Evolutionary conservation across 2,113 vertebrate species (phyloP).

Genomic region (Erythrolamprus reginae): DNA sequence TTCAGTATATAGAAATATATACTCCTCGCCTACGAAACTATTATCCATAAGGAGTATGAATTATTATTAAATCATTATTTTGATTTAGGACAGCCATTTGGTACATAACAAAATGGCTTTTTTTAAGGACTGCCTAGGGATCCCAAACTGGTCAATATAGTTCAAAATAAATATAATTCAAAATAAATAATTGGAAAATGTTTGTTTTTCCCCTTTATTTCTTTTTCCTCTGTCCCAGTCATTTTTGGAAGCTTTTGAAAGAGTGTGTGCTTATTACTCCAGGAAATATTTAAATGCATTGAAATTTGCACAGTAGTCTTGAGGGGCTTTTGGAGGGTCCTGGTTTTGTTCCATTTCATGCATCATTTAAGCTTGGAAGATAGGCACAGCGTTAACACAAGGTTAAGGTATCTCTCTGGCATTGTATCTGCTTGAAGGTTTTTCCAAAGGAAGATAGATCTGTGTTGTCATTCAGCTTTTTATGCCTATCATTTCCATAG

Average conservation of each 20-base stretch:
- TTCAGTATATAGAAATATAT: neutral
- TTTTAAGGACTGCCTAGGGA: neutral
- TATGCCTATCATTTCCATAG: neutral
- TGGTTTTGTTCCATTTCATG: constrained; percentile 43
- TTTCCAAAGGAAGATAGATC: neutral
- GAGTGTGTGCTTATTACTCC: constrained; percentile 34
- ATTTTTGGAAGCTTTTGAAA: neutral
- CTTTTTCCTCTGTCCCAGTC: constrained; percentile 8
- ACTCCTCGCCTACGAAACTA: neutral
- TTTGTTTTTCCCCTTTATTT: neutral
- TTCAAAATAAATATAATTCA: constrained; percentile 19
- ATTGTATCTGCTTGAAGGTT: neutral
- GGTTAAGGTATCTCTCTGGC: constrained; percentile 19
- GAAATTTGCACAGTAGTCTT: constrained; percentile 25
- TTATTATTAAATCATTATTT: neutral
- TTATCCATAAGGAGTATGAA: neutral
- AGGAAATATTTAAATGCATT: constrained; percentile 21
- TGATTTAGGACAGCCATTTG: neutral
- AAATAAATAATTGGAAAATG: neutral
- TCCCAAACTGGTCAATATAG: neutral
- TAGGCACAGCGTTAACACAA: constrained; percentile 10
- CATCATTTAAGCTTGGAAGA: constrained; percentile 24
- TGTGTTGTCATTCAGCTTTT: neutral
- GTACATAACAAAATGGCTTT: neutral
- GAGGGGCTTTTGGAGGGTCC: constrained; percentile 2